Conservation (phyloP, 1,140 invertebrate species). For the Drosophila azteca region DNA sequence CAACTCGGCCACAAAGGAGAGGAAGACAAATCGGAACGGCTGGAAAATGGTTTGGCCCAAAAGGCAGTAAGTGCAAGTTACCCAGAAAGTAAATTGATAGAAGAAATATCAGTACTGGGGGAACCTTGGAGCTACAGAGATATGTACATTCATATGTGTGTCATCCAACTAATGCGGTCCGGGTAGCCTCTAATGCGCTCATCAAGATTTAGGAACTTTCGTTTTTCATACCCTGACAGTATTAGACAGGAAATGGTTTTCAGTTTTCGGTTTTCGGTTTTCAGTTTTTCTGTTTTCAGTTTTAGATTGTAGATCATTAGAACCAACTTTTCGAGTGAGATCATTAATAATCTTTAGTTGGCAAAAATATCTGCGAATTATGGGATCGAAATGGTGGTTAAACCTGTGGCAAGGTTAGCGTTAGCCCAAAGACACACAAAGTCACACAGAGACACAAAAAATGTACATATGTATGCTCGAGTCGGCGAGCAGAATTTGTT, state of each 20-base stretch:
- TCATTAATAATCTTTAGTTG: constrained; percentile 61
- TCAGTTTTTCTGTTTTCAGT: constrained; percentile 22
- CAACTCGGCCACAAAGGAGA: constrained; percentile 50
- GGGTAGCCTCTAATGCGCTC: not conserved
- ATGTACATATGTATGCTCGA: not conserved
- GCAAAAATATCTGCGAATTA: constrained; percentile 50
- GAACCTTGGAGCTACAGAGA: constrained; percentile 33
- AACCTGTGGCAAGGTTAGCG: constrained; percentile 51
- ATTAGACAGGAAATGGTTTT: constrained; percentile 66
- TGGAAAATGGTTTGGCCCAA: constrained; percentile 61
- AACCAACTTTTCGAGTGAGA: constrained; percentile 42
- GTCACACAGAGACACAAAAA: not conserved
- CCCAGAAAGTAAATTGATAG: constrained; percentile 28
- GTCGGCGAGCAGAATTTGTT: constrained; percentile 7
- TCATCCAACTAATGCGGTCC: constrained; percentile 65
- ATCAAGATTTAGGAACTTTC: constrained; percentile 52
- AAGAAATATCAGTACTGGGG: constrained; percentile 29
- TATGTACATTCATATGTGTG: constrained; percentile 43
- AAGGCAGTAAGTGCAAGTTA: constrained; percentile 57
- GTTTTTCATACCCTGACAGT: constrained; percentile 61
- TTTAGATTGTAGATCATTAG: constrained; percentile 61
- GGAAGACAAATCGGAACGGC: constrained; percentile 15
- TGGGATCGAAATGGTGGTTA: constrained; percentile 30
- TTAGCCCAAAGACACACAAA: no score
- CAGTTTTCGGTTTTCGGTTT: constrained; percentile 33